phyloP scores from a whole-genome alignment of 1,140 invertebrate species.

The Augochlora pura region DNA sequence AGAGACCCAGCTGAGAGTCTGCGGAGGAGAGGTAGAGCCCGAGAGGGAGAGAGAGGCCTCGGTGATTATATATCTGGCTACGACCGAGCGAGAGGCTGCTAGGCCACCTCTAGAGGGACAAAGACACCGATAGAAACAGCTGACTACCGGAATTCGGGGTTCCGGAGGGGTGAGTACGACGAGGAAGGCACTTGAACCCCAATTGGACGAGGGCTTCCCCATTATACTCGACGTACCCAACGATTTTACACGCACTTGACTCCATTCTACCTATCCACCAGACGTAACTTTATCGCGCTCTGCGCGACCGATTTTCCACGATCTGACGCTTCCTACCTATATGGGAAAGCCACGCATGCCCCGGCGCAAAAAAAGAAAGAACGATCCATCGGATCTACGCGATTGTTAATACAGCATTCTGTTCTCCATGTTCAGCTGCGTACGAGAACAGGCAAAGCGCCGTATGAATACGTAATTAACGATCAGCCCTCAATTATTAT shows the following conservation, averaged over 20 bases:
- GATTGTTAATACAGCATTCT: background rate
- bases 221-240: conserved; percentile 72
- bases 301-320: conserved; percentile 54
- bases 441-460: too few species aligned
- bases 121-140: conserved; percentile 75
- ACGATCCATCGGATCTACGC: background rate
- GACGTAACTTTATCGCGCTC: conserved; percentile 59
- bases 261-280: conserved; percentile 75
- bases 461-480: background rate
- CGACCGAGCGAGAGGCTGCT: conserved; percentile 53
- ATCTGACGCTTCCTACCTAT: conserved; percentile 13
- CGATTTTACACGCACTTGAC: conserved; percentile 82
- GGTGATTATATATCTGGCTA: conserved; percentile 61
- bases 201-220: conserved; percentile 72
- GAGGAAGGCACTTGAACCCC: conserved; percentile 76
- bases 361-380: too few species aligned
- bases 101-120: conserved; percentile 52
- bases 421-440: background rate
- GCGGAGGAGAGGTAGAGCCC: conserved; percentile 35
- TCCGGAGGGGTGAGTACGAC: conserved; percentile 74
- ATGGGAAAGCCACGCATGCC: too few species aligned
- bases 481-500: background rate
- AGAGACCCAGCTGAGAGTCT: conserved; percentile 47
- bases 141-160: conserved; percentile 79
- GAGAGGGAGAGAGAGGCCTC: conserved; percentile 41